Evolutionary conservation across 2,113 vertebrate genomes (phyloP).

Genomic region (Podarcis cretensis): DNA sequence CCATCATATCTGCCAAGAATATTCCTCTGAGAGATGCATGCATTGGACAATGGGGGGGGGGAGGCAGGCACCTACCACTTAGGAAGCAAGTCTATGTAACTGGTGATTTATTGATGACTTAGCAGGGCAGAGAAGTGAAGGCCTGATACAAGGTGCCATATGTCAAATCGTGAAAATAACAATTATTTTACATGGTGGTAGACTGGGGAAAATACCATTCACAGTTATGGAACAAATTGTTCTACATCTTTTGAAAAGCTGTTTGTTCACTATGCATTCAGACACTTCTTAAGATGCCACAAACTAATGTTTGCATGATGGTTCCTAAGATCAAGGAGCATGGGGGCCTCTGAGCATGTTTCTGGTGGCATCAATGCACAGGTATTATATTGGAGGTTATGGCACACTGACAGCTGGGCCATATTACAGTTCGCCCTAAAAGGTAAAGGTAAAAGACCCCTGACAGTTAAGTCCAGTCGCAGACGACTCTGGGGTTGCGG

Average conservation of each 20-base stretch:
- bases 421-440: too few species aligned
- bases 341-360: too few species aligned
- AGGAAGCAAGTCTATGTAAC: background rate
- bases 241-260: background rate
- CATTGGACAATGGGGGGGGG: background rate
- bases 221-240: background rate
- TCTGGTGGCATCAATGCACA: too few species aligned
- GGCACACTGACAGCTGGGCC: too few species aligned
- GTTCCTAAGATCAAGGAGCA: too few species aligned
- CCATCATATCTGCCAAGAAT: background rate
- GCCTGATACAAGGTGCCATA: too few species aligned
- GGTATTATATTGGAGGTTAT: too few species aligned
- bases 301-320: background rate
- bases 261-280: too few species aligned
- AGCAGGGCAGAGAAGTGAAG: background rate
- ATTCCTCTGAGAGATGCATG: background rate
- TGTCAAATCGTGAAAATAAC: background rate
- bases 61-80: background rate
- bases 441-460: too few species aligned
- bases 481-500: too few species aligned
- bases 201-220: background rate
- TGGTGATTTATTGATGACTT: background rate
- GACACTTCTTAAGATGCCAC: background rate
- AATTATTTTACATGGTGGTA: background rate
- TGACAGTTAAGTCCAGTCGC: too few species aligned